phyloP scores from a whole-genome alignment of 2,797 vertebrate species.

The Acanthurus tractus region DNA sequence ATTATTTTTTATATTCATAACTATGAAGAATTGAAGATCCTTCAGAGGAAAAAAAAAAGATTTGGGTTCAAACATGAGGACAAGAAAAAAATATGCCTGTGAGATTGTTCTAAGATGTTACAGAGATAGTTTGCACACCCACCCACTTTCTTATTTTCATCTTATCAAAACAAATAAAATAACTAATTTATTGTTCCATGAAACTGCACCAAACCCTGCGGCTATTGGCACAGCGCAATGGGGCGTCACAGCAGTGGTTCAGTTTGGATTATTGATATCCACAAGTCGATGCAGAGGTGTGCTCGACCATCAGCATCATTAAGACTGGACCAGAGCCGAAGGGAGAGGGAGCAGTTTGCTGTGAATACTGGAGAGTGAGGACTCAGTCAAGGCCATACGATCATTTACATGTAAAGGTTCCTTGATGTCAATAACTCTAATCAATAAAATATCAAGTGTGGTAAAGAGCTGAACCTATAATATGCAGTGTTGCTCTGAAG shows the following conservation, averaged over 20 bases:
- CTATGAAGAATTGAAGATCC: constrained; percentile 31
- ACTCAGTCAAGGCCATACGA: background rate
- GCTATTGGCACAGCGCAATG: constrained; percentile 7
- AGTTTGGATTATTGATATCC: constrained; percentile 40
- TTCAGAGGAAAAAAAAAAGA: constrained; percentile 20
- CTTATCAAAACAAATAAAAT: constrained; percentile 45
- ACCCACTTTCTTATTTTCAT: constrained; percentile 21
- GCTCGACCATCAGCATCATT: background rate
- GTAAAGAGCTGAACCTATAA: background rate
- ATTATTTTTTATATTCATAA: constrained; percentile 44
- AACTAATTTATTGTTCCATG: constrained; percentile 50
- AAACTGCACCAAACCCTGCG: constrained; percentile 21
- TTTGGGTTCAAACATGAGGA: constrained; percentile 2
- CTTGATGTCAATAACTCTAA: background rate
- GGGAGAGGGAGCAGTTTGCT: too few species aligned
- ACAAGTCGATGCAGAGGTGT: constrained; percentile 35
- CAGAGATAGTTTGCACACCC: background rate
- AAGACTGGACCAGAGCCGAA: constrained; percentile 8
- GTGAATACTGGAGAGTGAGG: background rate
- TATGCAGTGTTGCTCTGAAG: background rate
- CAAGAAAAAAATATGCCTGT: constrained; percentile 11
- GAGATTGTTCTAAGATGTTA: constrained; percentile 28
- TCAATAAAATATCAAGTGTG: background rate
- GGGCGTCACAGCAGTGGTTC: constrained; percentile 8
- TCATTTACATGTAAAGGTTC: constrained; percentile 1